Evolutionary conservation across 1,140 invertebrate genomes (phyloP).

Genomic region (Drosophila bocqueti): DNA sequence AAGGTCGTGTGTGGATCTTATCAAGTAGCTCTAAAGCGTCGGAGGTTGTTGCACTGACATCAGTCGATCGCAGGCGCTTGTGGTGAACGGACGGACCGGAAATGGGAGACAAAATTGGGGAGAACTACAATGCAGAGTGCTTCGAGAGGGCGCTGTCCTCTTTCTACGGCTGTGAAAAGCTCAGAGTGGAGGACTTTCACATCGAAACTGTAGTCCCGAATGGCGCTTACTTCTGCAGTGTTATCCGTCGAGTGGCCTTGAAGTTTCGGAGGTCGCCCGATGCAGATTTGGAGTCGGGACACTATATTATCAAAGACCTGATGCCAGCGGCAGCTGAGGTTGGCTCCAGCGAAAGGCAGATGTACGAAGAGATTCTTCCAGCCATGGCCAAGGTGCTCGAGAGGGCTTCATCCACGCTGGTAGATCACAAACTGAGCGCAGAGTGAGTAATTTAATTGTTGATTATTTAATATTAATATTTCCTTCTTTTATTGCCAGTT

Average conservation of each 20-base stretch:
- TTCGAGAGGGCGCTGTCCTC: conserved; percentile 50
- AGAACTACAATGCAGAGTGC: conserved; percentile 27
- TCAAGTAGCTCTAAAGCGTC: background rate
- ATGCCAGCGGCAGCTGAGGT: conserved; percentile 47
- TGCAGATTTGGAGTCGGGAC: conserved; percentile 21
- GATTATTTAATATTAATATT: background rate
- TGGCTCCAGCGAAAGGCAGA: conserved; percentile 59
- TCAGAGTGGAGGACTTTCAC: conserved; percentile 45
- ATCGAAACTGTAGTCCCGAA: conserved; percentile 34
- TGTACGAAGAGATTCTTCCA: conserved; percentile 63
- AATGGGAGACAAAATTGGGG: conserved; percentile 7
- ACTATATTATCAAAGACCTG: conserved; percentile 64
- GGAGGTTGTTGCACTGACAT: background rate
- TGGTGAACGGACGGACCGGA: conserved; percentile 31
- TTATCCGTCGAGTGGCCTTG: conserved; percentile 61
- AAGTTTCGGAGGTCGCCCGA: conserved; percentile 45
- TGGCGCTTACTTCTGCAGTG: conserved; percentile 71
- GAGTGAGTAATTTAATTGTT: conserved; percentile 41
- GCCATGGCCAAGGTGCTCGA: conserved; percentile 49
- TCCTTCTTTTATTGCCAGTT: conserved; percentile 10
- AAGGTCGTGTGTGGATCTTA: conserved; percentile 5
- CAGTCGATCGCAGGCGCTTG: conserved; percentile 42
- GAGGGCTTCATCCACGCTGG: background rate
- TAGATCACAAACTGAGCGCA: conserved; percentile 53
- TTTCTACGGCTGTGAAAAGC: conserved; percentile 40